Evolutionary conservation across 2,797 vertebrate genomes (phyloP).

Genomic region (Phyllotis vaccarum): DNA sequence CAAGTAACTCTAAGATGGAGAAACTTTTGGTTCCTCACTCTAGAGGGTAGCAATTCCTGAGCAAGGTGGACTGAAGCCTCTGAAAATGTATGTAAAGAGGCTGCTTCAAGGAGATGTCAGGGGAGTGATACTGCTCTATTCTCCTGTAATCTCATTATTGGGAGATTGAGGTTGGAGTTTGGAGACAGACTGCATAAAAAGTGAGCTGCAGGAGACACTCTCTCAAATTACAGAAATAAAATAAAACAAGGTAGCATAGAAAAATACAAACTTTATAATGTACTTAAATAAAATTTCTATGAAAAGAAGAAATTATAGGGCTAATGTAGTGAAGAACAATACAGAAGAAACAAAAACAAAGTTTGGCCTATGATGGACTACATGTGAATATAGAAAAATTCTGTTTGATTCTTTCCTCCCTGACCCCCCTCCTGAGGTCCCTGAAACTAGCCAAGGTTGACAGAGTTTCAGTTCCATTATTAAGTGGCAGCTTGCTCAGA

Average conservation of each 20-base stretch:
- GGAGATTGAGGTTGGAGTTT: background rate
- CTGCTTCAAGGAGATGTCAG: background rate
- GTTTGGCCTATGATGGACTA: background rate
- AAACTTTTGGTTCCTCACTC: too few relatives aligned
- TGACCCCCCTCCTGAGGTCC: too few relatives aligned
- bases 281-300: background rate
- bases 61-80: background rate
- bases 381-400: too few relatives aligned
- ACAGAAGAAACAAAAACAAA: background rate
- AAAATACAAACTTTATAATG: background rate
- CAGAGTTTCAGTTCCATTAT: too few relatives aligned
- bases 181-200: background rate
- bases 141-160: background rate
- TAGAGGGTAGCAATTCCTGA: background rate
- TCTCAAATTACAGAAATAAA: background rate
- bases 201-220: too few relatives aligned
- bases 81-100: background rate
- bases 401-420: too few relatives aligned
- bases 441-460: too few relatives aligned
- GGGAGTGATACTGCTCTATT: background rate
- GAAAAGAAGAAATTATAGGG: background rate
- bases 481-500: too few relatives aligned
- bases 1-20: too few relatives aligned
- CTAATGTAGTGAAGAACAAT: background rate
- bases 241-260: background rate